phyloP scores from a whole-genome alignment of 1,140 invertebrate genomes.

The Panagrolaimus sp. region DNA sequence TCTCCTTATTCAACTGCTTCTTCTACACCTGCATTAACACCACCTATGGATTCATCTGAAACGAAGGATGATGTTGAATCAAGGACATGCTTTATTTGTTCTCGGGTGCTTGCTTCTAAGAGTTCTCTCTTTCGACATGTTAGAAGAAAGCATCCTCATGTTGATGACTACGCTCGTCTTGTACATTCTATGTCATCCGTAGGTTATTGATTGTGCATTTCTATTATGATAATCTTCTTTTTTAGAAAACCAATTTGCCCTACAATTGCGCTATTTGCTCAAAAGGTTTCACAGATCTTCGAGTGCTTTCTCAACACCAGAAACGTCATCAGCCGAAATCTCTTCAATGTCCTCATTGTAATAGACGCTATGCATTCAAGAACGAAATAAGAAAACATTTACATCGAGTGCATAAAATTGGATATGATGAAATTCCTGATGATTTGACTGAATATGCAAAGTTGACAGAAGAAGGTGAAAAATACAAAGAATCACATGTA shows the following conservation, averaged over 20 bases:
- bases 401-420: neutral
- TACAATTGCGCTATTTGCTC: neutral
- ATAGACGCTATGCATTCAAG: neutral
- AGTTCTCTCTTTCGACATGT: neutral
- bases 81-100: neutral
- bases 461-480: neutral
- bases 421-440: neutral
- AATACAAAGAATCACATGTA: no score
- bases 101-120: neutral
- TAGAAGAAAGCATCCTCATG: neutral
- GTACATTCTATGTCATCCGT: neutral
- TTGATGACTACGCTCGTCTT: neutral
- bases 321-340: neutral
- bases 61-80: neutral
- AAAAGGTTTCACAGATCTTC: neutral
- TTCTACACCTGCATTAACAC: neutral
- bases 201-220: neutral
- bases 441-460: neutral
- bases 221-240: no score
- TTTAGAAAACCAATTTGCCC: neutral
- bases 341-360: neutral
- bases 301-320: neutral
- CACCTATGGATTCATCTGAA: neutral
- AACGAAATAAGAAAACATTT: slow-evolving; percentile 4
- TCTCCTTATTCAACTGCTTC: neutral